Percentiles rank a stretch among this genome's conserved stretches.
These are phyloP conservation scores for Tapera naevia DNA, from an alignment of 2,797 vertebrate genomes.

Conservation along the genomic window DNA sequence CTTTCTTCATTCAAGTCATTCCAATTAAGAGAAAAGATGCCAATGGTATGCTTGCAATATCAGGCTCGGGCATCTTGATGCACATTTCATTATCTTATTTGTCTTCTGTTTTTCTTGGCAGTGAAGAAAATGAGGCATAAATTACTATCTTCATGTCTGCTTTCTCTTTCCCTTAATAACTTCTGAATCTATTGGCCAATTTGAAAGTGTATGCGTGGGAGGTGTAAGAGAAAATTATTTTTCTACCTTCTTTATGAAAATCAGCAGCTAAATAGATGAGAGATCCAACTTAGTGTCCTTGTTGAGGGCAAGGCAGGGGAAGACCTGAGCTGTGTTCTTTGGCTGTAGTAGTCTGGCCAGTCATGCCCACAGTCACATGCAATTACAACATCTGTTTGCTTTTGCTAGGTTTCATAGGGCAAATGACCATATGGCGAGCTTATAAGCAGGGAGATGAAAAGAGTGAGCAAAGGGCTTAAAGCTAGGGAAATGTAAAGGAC, in stretches of 20 bases:
- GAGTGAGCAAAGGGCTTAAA: neutral
- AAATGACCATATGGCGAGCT: neutral
- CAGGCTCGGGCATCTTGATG: neutral
- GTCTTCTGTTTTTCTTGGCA: neutral
- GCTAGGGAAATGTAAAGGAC: neutral
- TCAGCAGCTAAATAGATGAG: neutral
- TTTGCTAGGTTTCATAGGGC: neutral
- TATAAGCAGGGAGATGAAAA: neutral
- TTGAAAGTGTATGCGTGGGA: neutral
- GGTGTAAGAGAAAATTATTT: neutral
- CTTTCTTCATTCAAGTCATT: neutral
- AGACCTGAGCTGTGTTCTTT: neutral
- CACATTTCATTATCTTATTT: neutral
- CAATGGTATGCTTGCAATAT: neutral
- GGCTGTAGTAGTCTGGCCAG: neutral
- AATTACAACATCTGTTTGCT: neutral
- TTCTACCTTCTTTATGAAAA: neutral
- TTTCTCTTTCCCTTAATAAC: neutral
- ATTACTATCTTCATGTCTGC: neutral
- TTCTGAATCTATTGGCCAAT: neutral
- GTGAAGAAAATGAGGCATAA: neutral
- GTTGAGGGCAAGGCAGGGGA: neutral
- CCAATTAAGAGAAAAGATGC: neutral
- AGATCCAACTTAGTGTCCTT: neutral
- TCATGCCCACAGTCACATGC: neutral